phyloP scores from a whole-genome alignment of 2,113 vertebrate species.

The Oceanodroma tethys region DNA sequence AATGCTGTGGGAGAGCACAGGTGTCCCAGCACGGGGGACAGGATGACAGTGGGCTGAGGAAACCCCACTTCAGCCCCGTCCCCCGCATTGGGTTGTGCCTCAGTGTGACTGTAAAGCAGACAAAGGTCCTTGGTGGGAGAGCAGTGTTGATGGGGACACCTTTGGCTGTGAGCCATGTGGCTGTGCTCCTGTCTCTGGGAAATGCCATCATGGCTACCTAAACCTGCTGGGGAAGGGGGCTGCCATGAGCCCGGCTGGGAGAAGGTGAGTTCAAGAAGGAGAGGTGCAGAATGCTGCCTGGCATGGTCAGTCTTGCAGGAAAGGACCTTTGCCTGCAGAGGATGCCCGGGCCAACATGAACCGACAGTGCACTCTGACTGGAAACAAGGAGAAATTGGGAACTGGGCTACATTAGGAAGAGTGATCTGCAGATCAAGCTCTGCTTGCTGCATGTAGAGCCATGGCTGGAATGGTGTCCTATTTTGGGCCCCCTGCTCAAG shows the following conservation, averaged over 20 bases:
- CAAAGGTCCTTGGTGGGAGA: not conserved
- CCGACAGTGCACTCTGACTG: not conserved
- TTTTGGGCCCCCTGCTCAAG: not conserved
- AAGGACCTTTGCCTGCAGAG: not conserved
- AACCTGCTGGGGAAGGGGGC: not conserved
- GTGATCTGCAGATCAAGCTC: not conserved
- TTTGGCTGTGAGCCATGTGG: not conserved
- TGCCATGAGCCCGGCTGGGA: not conserved
- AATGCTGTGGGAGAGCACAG: not conserved
- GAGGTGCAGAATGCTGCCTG: not conserved
- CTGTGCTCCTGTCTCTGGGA: not conserved
- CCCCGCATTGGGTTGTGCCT: not conserved
- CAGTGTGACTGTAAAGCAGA: not conserved
- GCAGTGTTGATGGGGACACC: not conserved
- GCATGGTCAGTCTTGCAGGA: rapidly evolving
- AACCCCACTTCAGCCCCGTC: not conserved
- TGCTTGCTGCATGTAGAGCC: not conserved
- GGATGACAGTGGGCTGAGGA: not conserved
- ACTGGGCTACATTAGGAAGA: not conserved
- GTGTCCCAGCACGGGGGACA: not conserved
- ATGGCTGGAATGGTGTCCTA: not conserved
- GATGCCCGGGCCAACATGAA: not conserved
- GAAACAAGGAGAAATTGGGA: not conserved
- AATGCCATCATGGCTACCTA: not conserved
- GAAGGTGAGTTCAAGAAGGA: not conserved